Percentiles rank a stretch among this genome's conserved stretches.
These are phyloP conservation scores for Channa striata DNA, from an alignment of 2,797 vertebrate species.

Conservation along the genomic window DNA sequence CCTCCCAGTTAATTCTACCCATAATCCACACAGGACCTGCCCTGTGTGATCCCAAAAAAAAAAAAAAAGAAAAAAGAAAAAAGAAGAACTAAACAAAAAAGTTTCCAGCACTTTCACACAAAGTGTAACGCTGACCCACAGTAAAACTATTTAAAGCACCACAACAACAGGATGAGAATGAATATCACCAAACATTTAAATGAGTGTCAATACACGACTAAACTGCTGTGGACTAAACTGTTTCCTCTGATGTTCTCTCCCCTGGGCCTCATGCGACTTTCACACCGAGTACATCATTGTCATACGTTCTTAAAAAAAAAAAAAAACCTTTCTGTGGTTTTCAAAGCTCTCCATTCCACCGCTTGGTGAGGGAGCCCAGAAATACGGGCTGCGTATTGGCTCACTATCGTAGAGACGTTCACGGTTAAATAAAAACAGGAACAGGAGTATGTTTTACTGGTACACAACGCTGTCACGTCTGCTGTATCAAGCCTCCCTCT, in stretches of 20 bases:
- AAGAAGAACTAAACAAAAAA: not conserved
- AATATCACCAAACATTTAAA: not conserved
- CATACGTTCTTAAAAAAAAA: too few relatives aligned
- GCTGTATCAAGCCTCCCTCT: conserved; percentile 14
- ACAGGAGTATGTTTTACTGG: not conserved
- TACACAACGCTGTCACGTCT: conserved; percentile 2
- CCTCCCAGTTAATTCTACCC: not conserved
- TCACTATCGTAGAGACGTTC: not conserved
- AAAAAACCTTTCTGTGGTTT: too few relatives aligned
- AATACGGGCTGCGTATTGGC: too few relatives aligned
- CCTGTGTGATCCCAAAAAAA: not conserved
- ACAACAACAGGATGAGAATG: not conserved
- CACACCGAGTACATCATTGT: not conserved
- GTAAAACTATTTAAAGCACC: not conserved
- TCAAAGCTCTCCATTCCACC: not conserved
- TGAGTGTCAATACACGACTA: not conserved
- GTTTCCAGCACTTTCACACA: not conserved
- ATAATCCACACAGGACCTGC: not conserved
- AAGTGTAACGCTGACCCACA: not conserved
- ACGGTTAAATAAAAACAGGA: not conserved
- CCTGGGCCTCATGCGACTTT: not conserved
- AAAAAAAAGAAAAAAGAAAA: not conserved
- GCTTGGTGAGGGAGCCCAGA: not conserved
- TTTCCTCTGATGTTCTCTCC: not conserved
- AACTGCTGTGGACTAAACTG: not conserved